phyloP scores from a whole-genome alignment of 2,113 vertebrate species.

The Verasper variegatus region DNA sequence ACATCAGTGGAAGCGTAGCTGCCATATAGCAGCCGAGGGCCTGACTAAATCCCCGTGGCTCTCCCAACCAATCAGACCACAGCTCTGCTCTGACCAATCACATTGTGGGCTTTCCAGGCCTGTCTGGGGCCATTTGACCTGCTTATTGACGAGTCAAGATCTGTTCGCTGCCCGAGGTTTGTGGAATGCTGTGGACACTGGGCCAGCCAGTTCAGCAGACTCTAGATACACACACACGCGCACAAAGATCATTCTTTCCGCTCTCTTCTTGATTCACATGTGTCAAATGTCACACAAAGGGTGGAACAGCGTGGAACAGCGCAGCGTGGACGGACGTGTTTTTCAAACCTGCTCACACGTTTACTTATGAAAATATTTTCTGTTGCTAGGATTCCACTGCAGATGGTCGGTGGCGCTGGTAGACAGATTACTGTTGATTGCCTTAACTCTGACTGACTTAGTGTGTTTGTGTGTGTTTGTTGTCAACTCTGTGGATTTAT shows the following conservation, averaged over 20 bases:
- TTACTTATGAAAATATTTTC: constrained; percentile 61
- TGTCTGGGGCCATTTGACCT: constrained; percentile 45
- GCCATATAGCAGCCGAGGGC: constrained; percentile 33
- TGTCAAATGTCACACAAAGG: constrained; percentile 62
- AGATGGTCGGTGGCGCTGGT: constrained; percentile 53
- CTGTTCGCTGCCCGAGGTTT: constrained; percentile 32
- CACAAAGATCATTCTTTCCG: constrained; percentile 39
- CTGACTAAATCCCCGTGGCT: constrained; percentile 35
- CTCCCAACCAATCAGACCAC: constrained; percentile 38
- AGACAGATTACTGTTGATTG: constrained; percentile 65
- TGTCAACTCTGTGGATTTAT: constrained; percentile 45
- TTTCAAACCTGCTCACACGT: constrained; percentile 35
- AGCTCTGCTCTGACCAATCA: constrained; percentile 31
- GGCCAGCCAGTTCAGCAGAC: constrained; percentile 55
- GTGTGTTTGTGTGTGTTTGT: constrained; percentile 50
- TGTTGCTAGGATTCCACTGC: constrained; percentile 53
- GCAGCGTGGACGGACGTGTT: constrained; percentile 15
- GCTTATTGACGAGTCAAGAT: constrained; percentile 61
- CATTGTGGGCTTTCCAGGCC: constrained; percentile 8
- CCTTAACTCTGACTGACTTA: constrained; percentile 60
- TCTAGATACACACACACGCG: constrained; percentile 33
- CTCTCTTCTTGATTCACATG: constrained; percentile 47
- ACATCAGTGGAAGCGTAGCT: constrained; percentile 23
- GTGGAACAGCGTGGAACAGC: constrained; percentile 44
- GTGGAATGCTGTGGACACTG: constrained; percentile 61